Evolutionary conservation across 2,888 invertebrate species (phyloP), one percentile per base, ranked within the genome.

Genomic region (Hirtodrosophila histrioides): DNA sequence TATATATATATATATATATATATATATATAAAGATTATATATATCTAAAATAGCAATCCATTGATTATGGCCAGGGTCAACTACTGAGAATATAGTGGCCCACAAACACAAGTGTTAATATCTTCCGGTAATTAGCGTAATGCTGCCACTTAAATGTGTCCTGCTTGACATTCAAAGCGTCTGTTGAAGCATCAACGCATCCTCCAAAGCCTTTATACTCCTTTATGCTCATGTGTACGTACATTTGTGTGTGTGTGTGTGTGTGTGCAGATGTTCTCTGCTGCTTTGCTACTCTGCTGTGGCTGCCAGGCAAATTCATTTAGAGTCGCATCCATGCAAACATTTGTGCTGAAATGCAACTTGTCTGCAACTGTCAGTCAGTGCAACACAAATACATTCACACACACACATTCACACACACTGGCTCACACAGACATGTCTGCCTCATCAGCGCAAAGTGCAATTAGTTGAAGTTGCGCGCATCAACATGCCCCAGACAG

Each of bases 381-480:
- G 86, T 71, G 58, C 50, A 74, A 62, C 62, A 62, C 56, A 53
- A 46, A 61, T 48, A 36, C 39, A 24, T 49, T 54, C 17, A 46
- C 41, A 49, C n/a, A 27, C 57, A 51, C 17, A 41, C 23, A n/a
- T 41, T 43, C 49, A 41, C 6, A 31, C 17, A 55, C 35, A 51
- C 12, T 44, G 45, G 37, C 17, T 12, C 23, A 57, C 40, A 63
- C 44, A 65, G 39, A 63, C 45, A 63, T 80, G 84, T 83, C 75
- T 78, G 78, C 57, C 78, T 79, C 78, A 82, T 75, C 79, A 86
- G 75, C 76, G 75, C 75, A 81, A 81, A 88, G 88, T 86, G 88
- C 88, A 88, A 88, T 87, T 87, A 87, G 88, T 81, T 86, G 77
- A 86, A 86, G 86, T 77, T 82, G 86, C 78, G 76, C 83, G 82